Base-by-base conservation (phyloP, 2,888 invertebrate genomes). In the Ephialtes manifestator region DNA sequence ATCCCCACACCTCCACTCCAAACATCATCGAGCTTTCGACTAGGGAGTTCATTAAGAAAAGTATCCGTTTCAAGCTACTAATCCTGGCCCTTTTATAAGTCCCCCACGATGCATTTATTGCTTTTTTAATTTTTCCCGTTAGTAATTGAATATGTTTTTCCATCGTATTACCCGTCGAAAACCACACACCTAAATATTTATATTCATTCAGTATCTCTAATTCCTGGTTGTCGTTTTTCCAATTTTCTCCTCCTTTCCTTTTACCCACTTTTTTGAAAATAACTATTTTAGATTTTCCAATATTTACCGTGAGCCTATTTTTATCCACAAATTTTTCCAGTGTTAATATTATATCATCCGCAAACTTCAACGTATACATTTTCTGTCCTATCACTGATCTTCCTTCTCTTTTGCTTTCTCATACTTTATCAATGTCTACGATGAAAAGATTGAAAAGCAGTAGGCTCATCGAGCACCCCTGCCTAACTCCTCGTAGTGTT, bases 381-480 rank as follows among this genome's bases (percentile, higher is more conserved):
- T 48, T 68, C 24, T 68, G 68, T 0, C 28, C 68, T 2, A 68
- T 24, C 2, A 68, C 68, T 13, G 68, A 24, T 24, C 24, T 2
- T 24, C 24, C 58, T 18, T 55, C 20, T 0, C 31, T n/a, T 15
- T n/a, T 28, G 5, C 35, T 8, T 18, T 35, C 72, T 39, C 55
- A 58, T 4, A 46, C 31, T 43, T 10, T 18, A 24, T 72, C 72
- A 15, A 72, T 55, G 13, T 72, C 72, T 13, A 55, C 72, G 4
- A 72, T 72, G 15, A 72, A 72, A 2, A 55, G 72, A 31, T 72
- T 55, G 3, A 72, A 55, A 1, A 35, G 39, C n/a, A 24, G 13
- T 7, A 55, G 72, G 31, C 72, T 72, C 43, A 72, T 58, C 7
- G 55, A 55, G 24, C 72, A 72, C 7, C 72, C 55, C 55, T 72